A percentile compares a stretch with the other conserved stretches of the same genome.
These are phyloP conservation scores for Cryptoprocta ferox DNA, from an alignment of 2,797 vertebrate genomes.

Conservation along the genomic window DNA sequence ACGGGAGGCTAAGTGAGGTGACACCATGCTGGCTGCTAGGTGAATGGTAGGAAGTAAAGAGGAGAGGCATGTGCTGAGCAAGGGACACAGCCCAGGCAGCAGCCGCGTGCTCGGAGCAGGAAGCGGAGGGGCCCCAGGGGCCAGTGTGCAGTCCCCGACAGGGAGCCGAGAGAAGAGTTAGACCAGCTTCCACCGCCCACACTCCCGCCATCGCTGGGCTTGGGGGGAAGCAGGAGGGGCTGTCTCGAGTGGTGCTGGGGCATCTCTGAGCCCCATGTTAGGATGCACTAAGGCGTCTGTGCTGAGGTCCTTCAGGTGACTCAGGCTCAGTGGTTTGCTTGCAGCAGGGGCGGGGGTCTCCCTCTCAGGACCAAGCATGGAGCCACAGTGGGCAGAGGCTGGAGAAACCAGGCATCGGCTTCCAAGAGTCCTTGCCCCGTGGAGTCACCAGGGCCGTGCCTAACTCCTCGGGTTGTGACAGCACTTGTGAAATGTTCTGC, in stretches of 20 bases:
- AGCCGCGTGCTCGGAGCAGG: accelerated
- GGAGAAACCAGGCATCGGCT: no score
- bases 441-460: background rate
- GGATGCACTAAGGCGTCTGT: background rate
- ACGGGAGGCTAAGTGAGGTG: background rate
- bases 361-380: background rate
- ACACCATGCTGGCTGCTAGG: background rate
- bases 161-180: background rate
- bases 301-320: background rate
- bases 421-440: background rate
- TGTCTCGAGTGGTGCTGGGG: no score
- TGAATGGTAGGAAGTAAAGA: background rate
- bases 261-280: no score
- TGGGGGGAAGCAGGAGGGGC: no score
- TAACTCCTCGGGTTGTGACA: background rate
- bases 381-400: background rate
- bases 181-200: accelerated
- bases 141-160: accelerated
- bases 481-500: accelerated
- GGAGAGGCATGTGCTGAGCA: background rate
- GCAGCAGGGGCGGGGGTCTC: accelerated
- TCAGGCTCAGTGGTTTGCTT: background rate
- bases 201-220: accelerated
- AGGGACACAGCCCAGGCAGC: accelerated
- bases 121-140: background rate